A percentile compares a stretch with the other conserved stretches of the same genome.
phyloP scores from a whole-genome alignment of 2,113 vertebrate species.

The Halichoeres trimaculatus region DNA sequence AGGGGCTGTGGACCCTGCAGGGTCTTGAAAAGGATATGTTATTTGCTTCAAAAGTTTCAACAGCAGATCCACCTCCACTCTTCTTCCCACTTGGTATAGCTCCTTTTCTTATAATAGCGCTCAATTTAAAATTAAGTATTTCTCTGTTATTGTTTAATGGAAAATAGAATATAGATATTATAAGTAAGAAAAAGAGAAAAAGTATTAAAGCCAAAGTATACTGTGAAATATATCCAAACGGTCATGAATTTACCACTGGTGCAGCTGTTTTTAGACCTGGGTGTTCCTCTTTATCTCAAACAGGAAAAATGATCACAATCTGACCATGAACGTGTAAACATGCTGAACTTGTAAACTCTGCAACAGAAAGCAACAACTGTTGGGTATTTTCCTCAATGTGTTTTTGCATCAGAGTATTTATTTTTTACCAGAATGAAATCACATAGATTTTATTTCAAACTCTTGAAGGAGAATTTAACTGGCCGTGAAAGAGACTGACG shows the following conservation, averaged over 20 bases:
- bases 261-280: conserved; percentile 30
- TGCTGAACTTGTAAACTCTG: conserved; percentile 23
- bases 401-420: too few species aligned
- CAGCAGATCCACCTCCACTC: too few species aligned
- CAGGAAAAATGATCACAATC: conserved; percentile 65
- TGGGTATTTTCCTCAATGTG: background rate
- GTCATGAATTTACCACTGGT: conserved; percentile 1
- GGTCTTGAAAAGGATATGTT: too few species aligned
- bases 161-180: background rate
- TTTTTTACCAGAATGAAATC: too few species aligned
- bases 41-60: too few species aligned
- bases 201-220: background rate
- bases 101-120: too few species aligned
- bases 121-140: too few species aligned
- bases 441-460: too few species aligned
- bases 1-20: too few species aligned
- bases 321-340: conserved; percentile 51
- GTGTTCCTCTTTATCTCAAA: conserved; percentile 49
- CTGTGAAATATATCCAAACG: background rate
- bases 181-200: background rate
- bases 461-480: too few species aligned
- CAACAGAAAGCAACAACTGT: background rate
- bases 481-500: too few species aligned
- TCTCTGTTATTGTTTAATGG: background rate
- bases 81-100: too few species aligned